These are phyloP conservation scores for Diaphora mendica DNA, from an alignment of 2,888 invertebrate genomes.

Conservation along the genomic window DNA sequence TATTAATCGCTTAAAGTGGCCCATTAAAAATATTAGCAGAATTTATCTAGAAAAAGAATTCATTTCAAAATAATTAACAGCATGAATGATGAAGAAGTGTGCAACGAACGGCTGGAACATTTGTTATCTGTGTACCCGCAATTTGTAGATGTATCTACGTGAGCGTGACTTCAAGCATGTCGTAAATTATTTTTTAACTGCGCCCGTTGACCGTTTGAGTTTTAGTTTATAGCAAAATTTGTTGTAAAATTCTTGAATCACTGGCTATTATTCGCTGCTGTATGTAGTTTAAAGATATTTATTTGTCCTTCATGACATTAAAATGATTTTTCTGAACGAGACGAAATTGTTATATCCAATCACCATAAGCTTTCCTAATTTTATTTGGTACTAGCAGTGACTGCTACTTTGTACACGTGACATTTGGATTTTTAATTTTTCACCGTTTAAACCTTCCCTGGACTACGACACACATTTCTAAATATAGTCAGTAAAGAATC, in stretches of 20 bases:
- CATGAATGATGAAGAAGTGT: background rate
- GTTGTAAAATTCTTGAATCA: background rate
- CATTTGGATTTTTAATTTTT: no score
- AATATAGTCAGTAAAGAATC: no score
- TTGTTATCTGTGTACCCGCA: slow-evolving; percentile 15
- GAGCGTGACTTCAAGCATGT: slow-evolving; percentile 17
- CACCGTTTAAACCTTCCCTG: no score
- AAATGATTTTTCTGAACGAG: background rate
- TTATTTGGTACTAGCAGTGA: no score
- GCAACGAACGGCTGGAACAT: slow-evolving; percentile 11
- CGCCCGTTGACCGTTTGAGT: slow-evolving; percentile 4
- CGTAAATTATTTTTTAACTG: slow-evolving; percentile 14
- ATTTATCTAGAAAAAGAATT: slow-evolving; percentile 2
- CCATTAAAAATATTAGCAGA: background rate
- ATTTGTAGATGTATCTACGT: slow-evolving; percentile 4
- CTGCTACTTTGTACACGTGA: no score
- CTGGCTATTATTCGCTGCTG: background rate
- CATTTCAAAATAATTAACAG: slow-evolving; percentile 6
- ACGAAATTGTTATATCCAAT: no score
- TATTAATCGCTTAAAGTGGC: no score
- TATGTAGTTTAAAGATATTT: background rate
- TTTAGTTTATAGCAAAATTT: background rate
- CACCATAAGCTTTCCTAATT: no score
- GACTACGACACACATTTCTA: no score
- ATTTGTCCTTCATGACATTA: background rate